Conservation (phyloP, 2,113 vertebrate genomes). For the Lethenteron camtschaticum region DNA sequence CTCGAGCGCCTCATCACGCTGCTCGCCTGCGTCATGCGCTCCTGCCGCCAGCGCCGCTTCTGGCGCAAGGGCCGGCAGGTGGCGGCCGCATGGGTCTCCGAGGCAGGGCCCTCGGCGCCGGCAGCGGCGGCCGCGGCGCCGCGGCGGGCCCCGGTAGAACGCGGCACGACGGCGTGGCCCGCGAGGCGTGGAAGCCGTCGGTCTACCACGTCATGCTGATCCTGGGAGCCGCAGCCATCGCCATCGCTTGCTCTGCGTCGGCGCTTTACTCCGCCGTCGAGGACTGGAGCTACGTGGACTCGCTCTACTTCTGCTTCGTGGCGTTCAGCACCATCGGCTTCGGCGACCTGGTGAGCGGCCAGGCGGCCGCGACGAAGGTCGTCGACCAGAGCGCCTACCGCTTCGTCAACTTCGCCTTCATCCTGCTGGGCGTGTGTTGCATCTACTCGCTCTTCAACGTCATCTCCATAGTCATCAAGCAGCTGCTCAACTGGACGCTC, state of each 20-base stretch:
- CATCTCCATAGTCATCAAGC: constrained; percentile 21
- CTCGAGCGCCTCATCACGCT: constrained; percentile 17
- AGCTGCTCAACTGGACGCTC: constrained; percentile 19
- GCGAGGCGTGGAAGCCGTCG: constrained; percentile 17
- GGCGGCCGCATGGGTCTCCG: neutral
- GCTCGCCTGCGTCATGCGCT: constrained; percentile 13
- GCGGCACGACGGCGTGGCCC: neutral
- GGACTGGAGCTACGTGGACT: constrained; percentile 21
- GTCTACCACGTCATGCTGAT: constrained; percentile 17
- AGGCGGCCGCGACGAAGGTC: constrained; percentile 10
- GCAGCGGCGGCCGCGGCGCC: constrained; percentile 10
- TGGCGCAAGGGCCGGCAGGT: neutral
- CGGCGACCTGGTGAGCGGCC: constrained; percentile 24
- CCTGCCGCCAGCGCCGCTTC: constrained; percentile 13
- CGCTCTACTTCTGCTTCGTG: constrained; percentile 27
- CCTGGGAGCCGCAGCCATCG: constrained; percentile 14
- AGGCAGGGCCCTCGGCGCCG: neutral
- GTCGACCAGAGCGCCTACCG: constrained; percentile 15
- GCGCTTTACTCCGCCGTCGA: constrained; percentile 20
- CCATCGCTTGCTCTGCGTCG: constrained; percentile 18
- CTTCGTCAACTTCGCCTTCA: constrained; percentile 19
- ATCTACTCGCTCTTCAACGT: constrained; percentile 22
- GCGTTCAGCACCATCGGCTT: constrained; percentile 26
- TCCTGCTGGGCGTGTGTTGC: constrained; percentile 22
- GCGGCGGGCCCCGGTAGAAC: constrained; percentile 11